phyloP scores from a whole-genome alignment of 2,113 vertebrate genomes.

The Tricholaema leucomelas region DNA sequence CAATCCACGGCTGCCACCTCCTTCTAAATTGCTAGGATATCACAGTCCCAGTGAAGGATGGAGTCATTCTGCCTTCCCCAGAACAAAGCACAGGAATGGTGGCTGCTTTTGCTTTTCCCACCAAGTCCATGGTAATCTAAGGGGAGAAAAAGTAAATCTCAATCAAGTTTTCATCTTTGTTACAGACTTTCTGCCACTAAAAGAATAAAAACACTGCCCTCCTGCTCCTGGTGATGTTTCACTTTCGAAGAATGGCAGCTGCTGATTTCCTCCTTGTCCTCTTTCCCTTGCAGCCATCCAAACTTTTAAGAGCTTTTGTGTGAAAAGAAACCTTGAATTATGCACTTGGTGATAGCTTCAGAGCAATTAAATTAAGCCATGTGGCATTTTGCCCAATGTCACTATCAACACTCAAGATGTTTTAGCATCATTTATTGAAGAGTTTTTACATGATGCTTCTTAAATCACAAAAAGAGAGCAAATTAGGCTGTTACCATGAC shows the following conservation, averaged over 20 bases:
- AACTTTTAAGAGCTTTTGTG: constrained; percentile 26
- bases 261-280: neutral
- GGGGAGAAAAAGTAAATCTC: neutral
- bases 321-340: constrained; percentile 37
- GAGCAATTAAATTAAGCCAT: constrained; percentile 31
- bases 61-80: neutral
- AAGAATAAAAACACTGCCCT: neutral
- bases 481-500: constrained; percentile 67
- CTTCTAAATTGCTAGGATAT: neutral
- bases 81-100: neutral
- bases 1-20: neutral
- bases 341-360: neutral
- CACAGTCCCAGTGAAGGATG: neutral
- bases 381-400: constrained; percentile 7
- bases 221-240: neutral
- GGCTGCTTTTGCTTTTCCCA: neutral
- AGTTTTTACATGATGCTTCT: constrained; percentile 47
- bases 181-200: neutral
- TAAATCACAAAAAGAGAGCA: constrained; percentile 46
- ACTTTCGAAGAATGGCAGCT: neutral
- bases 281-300: neutral
- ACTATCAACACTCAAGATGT: constrained; percentile 16
- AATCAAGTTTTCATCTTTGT: neutral
- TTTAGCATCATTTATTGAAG: constrained; percentile 51
- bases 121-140: neutral